These are phyloP conservation scores for Leptosomus discolor DNA, from an alignment of 2,113 vertebrate species.

Conservation along the genomic window DNA sequence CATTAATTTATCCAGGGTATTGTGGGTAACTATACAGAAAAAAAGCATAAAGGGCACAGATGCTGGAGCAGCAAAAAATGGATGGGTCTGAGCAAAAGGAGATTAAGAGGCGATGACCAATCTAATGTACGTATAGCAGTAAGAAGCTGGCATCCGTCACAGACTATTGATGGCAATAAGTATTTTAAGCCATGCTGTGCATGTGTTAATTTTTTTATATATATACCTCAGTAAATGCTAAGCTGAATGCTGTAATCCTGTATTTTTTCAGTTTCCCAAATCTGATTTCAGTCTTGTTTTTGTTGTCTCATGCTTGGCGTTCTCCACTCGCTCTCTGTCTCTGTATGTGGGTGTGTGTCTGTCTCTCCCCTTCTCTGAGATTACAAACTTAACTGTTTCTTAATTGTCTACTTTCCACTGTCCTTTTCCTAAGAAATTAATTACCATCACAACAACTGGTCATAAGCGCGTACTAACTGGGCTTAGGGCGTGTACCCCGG, in stretches of 20 bases:
- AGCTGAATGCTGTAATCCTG: neutral
- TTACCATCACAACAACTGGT: neutral
- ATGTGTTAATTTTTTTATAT: neutral
- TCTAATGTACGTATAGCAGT: constrained; percentile 53
- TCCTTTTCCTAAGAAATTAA: neutral
- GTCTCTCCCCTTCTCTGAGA: constrained; percentile 18
- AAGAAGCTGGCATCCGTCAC: constrained; percentile 43
- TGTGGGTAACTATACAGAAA: constrained; percentile 70
- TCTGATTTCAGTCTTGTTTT: constrained; percentile 34
- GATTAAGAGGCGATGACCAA: constrained; percentile 61
- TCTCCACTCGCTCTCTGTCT: neutral
- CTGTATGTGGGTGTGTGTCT: constrained; percentile 47
- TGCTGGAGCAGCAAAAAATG: constrained; percentile 67
- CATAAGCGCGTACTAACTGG: neutral
- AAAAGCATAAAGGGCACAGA: constrained; percentile 60
- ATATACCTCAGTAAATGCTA: constrained; percentile 35
- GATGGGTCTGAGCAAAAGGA: constrained; percentile 65
- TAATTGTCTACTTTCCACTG: neutral
- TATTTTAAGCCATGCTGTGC: constrained; percentile 48
- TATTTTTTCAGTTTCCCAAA: constrained; percentile 40
- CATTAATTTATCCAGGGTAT: constrained; percentile 76
- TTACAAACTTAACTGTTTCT: constrained; percentile 49
- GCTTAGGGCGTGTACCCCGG: neutral
- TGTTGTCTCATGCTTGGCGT: constrained; percentile 29
- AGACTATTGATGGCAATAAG: constrained; percentile 50